Evolutionary conservation across 2,797 vertebrate genomes (phyloP).

Genomic region (Naso thynnoides): DNA sequence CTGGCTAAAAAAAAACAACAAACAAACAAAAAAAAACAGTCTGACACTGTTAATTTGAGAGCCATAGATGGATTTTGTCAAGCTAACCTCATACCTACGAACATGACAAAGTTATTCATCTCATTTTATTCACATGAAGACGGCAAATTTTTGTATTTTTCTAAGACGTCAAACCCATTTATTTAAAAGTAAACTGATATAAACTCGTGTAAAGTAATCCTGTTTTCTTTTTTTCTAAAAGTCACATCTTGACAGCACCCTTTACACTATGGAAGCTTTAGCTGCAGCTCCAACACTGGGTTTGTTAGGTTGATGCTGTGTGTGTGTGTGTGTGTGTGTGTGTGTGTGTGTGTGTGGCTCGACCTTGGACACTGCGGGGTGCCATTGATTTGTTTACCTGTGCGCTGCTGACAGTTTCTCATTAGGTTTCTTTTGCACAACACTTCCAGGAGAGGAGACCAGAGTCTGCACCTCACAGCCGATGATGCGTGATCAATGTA

Average conservation of each 20-base stretch:
- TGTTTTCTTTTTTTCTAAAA: conserved; percentile 34
- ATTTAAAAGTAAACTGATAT: conserved; percentile 11
- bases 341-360: conserved; percentile 31
- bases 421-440: conserved; percentile 85
- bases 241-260: conserved; percentile 34
- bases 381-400: conserved; percentile 90
- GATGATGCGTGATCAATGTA: conserved; percentile 80
- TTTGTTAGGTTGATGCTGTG: conserved; percentile 8
- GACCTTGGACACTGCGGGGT: conserved; percentile 83
- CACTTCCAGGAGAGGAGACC: conserved; percentile 82
- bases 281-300: conserved; percentile 11
- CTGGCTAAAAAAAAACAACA: too few species aligned
- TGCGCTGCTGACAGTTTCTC: conserved; percentile 84
- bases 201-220: conserved; percentile 14
- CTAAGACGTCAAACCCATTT: conserved; percentile 10
- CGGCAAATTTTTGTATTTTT: too few species aligned
- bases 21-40: too few species aligned
- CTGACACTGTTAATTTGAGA: background rate
- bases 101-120: too few species aligned
- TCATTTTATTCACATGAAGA: background rate
- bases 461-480: conserved; percentile 74
- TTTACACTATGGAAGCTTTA: conserved; percentile 23
- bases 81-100: background rate
- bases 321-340: conserved; percentile 26
- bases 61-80: background rate